Conservation (phyloP, 2,888 invertebrate genomes). For the Dichetophora obliterata region DNA sequence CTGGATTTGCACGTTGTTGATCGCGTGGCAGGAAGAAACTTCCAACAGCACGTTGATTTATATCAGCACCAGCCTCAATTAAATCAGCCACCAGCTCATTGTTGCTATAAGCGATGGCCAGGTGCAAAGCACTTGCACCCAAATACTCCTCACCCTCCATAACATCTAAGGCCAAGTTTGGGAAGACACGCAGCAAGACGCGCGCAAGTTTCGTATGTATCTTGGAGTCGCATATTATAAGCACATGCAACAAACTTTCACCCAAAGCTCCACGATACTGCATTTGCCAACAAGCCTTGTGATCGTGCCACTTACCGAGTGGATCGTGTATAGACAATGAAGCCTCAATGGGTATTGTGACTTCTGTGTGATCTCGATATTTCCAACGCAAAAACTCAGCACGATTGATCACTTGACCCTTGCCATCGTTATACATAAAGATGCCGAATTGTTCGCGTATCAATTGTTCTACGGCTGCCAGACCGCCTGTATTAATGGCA, state of each 20-base stretch:
- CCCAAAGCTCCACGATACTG: conserved; percentile 95
- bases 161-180: conserved; percentile 90
- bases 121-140: conserved; percentile 93
- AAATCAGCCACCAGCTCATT: conserved; percentile 94
- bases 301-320: conserved; percentile 88
- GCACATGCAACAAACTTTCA: conserved; percentile 93
- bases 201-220: conserved; percentile 81
- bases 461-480: conserved; percentile 84
- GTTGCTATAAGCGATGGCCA: conserved; percentile 97
- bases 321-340: conserved; percentile 88
- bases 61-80: conserved; percentile 91
- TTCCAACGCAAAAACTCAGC: conserved; percentile 93
- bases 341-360: conserved; percentile 88
- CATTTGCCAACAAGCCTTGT: conserved; percentile 98
- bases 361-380: conserved; percentile 86
- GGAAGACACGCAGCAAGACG: conserved; percentile 90
- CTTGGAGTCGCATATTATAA: conserved; percentile 94
- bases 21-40: conserved; percentile 97
- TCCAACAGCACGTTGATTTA: conserved; percentile 93
- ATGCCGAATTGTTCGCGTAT: conserved; percentile 89
- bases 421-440: conserved; percentile 89
- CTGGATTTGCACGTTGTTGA: conserved; percentile 85
- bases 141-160: conserved; percentile 98
- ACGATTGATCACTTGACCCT: conserved; percentile 86
- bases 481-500: conserved; percentile 87